Conservation (phyloP, 2,888 invertebrate species). For the Harpalus rubripes region DNA sequence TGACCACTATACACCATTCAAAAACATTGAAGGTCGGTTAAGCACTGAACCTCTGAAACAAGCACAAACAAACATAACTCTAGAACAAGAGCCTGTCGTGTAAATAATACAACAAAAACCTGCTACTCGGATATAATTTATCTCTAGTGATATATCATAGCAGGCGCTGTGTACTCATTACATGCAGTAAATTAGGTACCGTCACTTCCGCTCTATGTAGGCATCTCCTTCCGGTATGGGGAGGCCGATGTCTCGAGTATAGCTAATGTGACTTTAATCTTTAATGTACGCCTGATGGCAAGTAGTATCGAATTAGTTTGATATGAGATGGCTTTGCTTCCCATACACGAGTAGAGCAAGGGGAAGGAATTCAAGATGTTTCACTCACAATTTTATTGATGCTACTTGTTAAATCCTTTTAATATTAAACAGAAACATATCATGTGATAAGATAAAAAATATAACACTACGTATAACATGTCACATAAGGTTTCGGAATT, state of each 20-base stretch:
- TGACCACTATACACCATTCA: neutral
- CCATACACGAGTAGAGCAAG: no score
- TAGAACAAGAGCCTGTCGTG: slow-evolving; percentile 3
- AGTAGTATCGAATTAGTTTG: slow-evolving; percentile 29
- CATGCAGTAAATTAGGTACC: slow-evolving; percentile 52
- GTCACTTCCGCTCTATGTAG: slow-evolving; percentile 40
- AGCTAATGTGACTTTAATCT: slow-evolving; percentile 6
- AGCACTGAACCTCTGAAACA: neutral
- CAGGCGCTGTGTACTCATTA: slow-evolving; percentile 13
- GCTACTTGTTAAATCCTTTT: no score
- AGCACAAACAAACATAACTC: neutral
- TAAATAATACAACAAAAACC: slow-evolving; percentile 5
- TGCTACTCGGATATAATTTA: neutral
- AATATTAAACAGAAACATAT: no score
- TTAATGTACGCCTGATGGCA: slow-evolving; percentile 8
- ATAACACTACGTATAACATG: no score
- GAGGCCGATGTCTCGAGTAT: neutral
- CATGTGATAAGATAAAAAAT: no score
- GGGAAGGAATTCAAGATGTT: no score
- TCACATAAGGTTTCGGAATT: no score
- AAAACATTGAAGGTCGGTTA: neutral
- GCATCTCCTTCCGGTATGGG: slow-evolving; percentile 13
- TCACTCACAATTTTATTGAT: no score
- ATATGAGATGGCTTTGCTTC: neutral
- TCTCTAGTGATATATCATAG: neutral